These are phyloP conservation scores for Parus major DNA, from an alignment of 2,113 vertebrate genomes.

Conservation along the genomic window DNA sequence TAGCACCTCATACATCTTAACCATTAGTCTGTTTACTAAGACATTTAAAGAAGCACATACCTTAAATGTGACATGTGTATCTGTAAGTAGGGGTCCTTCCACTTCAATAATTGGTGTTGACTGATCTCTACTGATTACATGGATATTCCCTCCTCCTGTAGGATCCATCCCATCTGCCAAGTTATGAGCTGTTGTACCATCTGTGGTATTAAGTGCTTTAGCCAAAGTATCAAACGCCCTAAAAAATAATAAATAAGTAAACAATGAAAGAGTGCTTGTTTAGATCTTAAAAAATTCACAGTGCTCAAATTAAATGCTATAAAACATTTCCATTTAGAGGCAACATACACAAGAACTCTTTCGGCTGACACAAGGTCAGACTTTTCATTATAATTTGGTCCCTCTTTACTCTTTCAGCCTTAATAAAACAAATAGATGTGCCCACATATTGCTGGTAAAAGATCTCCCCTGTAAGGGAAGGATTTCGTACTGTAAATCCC, in stretches of 20 bases:
- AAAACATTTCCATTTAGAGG: background rate
- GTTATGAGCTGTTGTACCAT: slow-evolving; percentile 76
- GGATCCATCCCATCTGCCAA: slow-evolving; percentile 81
- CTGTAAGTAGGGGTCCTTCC: slow-evolving; percentile 95
- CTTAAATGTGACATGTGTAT: slow-evolving; percentile 96
- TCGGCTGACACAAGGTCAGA: background rate
- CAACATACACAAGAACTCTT: background rate
- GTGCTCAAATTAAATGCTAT: background rate
- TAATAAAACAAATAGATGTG: background rate
- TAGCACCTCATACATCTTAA: background rate
- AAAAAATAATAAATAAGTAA: slow-evolving; percentile 11
- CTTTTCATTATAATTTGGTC: background rate
- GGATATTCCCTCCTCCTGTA: slow-evolving; percentile 87
- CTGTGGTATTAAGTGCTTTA: slow-evolving; percentile 93
- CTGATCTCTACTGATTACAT: slow-evolving; percentile 95
- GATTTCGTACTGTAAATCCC: background rate
- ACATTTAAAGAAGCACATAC: slow-evolving; percentile 64
- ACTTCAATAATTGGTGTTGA: slow-evolving; percentile 97
- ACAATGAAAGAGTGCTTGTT: background rate
- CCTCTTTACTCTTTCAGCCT: background rate
- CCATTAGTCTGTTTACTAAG: background rate
- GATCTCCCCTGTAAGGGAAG: background rate
- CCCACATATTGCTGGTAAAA: background rate
- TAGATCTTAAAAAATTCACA: background rate
- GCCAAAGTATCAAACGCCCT: slow-evolving; percentile 99